These are phyloP conservation scores for Halichondria panicea DNA, from an alignment of 37 sponge, comb jelly and placozoan genomes.

Conservation along the genomic window DNA sequence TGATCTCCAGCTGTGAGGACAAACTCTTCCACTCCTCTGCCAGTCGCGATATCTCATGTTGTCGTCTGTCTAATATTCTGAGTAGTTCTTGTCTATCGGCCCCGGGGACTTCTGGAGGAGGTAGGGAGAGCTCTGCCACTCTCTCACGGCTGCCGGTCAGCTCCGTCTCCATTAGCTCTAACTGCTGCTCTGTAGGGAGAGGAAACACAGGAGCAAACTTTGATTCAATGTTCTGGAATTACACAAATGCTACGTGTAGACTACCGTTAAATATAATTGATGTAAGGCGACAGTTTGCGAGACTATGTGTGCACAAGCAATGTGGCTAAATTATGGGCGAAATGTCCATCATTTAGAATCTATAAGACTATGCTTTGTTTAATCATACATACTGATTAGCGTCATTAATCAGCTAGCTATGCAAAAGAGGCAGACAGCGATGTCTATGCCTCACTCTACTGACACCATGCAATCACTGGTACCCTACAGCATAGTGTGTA, in stretches of 20 bases:
- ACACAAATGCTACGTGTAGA: background rate
- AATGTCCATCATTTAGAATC: too few relatives aligned
- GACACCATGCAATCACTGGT: too few relatives aligned
- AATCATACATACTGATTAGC: too few relatives aligned
- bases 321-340: too few relatives aligned
- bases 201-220: background rate
- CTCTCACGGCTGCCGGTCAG: slow-evolving; percentile 27
- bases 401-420: too few relatives aligned
- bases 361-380: too few relatives aligned
- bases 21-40: slow-evolving; percentile 61
- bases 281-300: too few relatives aligned
- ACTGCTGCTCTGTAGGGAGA: slow-evolving; percentile 13
- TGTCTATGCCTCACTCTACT: background rate
- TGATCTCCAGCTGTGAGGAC: slow-evolving; percentile 37
- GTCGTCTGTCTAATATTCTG: slow-evolving; percentile 66
- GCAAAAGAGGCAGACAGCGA: slow-evolving; percentile 2
- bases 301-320: too few relatives aligned
- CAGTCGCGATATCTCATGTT: slow-evolving; percentile 58
- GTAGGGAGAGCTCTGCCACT: slow-evolving; percentile 42
- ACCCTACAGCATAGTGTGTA: too few relatives aligned
- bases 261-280: too few relatives aligned
- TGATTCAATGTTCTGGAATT: background rate
- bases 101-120: slow-evolving; percentile 67
- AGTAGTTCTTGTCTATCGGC: slow-evolving; percentile 76
- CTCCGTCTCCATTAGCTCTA: background rate